Conservation (phyloP, 2,888 invertebrate genomes). For the Stenodema calcarata region DNA sequence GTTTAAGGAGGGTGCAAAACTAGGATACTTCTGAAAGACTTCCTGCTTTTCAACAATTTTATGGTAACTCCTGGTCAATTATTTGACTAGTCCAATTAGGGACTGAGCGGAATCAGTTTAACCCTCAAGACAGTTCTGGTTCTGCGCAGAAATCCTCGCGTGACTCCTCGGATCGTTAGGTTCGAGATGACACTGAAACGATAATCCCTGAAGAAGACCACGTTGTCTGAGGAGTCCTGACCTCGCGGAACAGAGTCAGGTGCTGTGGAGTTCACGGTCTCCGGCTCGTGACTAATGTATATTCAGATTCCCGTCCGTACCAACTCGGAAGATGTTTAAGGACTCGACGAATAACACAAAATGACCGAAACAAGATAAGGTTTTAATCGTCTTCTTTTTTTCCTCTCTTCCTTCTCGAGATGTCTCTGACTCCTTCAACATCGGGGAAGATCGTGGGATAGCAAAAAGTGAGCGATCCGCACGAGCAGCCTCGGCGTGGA, state of each 20-base stretch:
- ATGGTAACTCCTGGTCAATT: too few species aligned
- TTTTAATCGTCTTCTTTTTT: neutral
- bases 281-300: conserved; percentile 18
- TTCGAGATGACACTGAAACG: neutral
- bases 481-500: neutral
- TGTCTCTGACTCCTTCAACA: neutral
- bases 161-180: neutral
- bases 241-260: neutral
- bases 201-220: conserved; percentile 1
- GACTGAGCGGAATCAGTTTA: too few species aligned
- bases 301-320: conserved; percentile 8
- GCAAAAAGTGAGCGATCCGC: neutral
- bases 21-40: too few species aligned
- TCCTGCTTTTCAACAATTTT: too few species aligned
- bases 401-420: too few species aligned
- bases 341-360: neutral
- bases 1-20: too few species aligned
- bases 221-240: neutral
- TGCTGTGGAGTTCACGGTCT: conserved; percentile 2
- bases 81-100: too few species aligned
- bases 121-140: too few species aligned
- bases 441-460: neutral
- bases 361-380: neutral
- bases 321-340: neutral
- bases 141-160: neutral